Conservation (phyloP, 2,113 vertebrate genomes). For the Xiphias gladius region DNA sequence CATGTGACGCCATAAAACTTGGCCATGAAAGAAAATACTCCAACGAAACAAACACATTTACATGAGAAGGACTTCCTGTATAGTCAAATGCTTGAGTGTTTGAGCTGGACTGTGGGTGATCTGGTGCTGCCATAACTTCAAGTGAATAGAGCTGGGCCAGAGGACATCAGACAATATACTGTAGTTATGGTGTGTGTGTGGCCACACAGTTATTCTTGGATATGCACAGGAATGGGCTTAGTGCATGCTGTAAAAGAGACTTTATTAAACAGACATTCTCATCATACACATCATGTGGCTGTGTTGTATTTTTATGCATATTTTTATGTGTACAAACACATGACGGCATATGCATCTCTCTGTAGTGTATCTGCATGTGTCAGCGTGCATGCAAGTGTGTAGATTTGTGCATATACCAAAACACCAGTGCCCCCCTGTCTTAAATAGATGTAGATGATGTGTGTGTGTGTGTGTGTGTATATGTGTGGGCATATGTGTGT, state of each 20-base stretch:
- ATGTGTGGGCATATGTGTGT: neutral
- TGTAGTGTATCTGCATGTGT: neutral
- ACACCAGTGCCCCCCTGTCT: constrained; percentile 9
- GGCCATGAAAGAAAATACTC: constrained; percentile 55
- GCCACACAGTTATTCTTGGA: neutral
- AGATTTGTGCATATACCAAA: constrained; percentile 35
- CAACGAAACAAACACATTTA: constrained; percentile 59
- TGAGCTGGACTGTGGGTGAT: constrained; percentile 52
- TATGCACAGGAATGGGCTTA: neutral
- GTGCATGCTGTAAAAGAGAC: neutral
- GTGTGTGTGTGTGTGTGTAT: no score
- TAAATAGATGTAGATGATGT: constrained; percentile 12
- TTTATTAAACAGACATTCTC: neutral
- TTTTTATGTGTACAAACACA: neutral
- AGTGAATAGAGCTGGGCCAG: constrained; percentile 33
- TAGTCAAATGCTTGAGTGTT: constrained; percentile 44
- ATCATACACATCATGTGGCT: neutral
- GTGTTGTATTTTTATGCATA: neutral
- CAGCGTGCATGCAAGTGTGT: neutral
- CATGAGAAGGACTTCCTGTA: constrained; percentile 51
- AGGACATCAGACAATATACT: constrained; percentile 39
- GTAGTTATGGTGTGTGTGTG: constrained; percentile 6
- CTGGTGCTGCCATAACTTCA: constrained; percentile 37
- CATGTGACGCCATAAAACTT: constrained; percentile 51
- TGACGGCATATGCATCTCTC: neutral